These are phyloP conservation scores for Rhincodon typus DNA, from an alignment of 2,797 vertebrate genomes.

Conservation along the genomic window DNA sequence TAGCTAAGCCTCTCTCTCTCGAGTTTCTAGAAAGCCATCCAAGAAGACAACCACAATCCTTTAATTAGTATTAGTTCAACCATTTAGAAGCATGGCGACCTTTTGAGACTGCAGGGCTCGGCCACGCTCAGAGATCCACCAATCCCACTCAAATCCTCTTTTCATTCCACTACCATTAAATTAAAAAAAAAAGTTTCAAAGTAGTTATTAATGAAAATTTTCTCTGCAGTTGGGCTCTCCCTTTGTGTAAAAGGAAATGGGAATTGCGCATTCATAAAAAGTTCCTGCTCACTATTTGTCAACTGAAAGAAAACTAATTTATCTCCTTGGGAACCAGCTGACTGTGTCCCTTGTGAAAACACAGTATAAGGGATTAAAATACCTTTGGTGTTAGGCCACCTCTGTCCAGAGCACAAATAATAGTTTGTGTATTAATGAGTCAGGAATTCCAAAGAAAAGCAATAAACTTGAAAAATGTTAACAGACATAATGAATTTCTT, in stretches of 20 bases:
- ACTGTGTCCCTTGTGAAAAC: conserved; percentile 31
- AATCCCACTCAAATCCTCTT: conserved; percentile 29
- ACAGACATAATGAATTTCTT: not conserved
- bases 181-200: conserved; percentile 22
- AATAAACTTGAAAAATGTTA: not conserved
- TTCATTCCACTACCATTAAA: not conserved
- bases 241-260: conserved; percentile 28
- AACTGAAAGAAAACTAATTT: conserved; percentile 31
- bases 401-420: not conserved
- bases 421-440: conserved; percentile 3
- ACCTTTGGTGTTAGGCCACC: not conserved
- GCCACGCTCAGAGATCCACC: not conserved
- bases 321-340: conserved; percentile 36
- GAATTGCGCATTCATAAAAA: not conserved
- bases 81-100: conserved; percentile 6
- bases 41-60: conserved; percentile 10
- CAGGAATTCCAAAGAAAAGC: not conserved
- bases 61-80: conserved; percentile 36
- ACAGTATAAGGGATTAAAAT: conserved; percentile 5
- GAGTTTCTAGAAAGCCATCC: conserved; percentile 3
- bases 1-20: conserved; percentile 15
- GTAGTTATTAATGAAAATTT: conserved; percentile 32
- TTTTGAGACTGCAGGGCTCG: not conserved
- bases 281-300: conserved; percentile 16
- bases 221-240: conserved; percentile 15